These are phyloP conservation scores for Sisyra nigra DNA, from an alignment of 2,888 invertebrate species.

Conservation along the genomic window DNA sequence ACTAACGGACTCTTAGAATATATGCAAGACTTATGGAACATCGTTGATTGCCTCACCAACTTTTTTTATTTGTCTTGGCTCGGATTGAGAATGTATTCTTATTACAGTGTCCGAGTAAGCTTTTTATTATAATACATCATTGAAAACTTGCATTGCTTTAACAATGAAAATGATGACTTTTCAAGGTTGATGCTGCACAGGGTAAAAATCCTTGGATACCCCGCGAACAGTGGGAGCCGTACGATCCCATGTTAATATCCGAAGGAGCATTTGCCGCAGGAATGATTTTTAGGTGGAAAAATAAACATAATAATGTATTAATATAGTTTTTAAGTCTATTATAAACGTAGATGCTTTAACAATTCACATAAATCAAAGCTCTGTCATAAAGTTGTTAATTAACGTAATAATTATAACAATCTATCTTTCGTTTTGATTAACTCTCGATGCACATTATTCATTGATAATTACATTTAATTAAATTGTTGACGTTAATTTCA, in stretches of 20 bases:
- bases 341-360: too few relatives aligned
- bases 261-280: conserved; percentile 93
- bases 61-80: conserved; percentile 91
- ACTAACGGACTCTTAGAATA: conserved; percentile 82
- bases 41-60: conserved; percentile 94
- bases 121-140: neutral
- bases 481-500: too few relatives aligned
- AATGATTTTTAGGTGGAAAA: conserved; percentile 74
- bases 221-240: conserved; percentile 83
- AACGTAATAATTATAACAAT: too few relatives aligned
- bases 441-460: too few relatives aligned
- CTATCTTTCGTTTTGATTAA: too few relatives aligned
- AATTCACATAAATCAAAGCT: too few relatives aligned
- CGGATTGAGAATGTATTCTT: conserved; percentile 72
- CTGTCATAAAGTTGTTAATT: too few relatives aligned
- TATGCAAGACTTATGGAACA: conserved; percentile 92
- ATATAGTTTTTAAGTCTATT: neutral
- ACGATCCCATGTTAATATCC: conserved; percentile 86
- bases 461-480: too few relatives aligned
- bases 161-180: conserved; percentile 1
- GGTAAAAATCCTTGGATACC: conserved; percentile 72
- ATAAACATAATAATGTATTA: too few relatives aligned
- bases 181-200: conserved; percentile 48
- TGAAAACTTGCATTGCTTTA: neutral
- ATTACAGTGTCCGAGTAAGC: conserved; percentile 74